A percentile compares a stretch with the other conserved stretches of the same genome.
phyloP scores from a whole-genome alignment of 2,797 vertebrate genomes.

The Oreochromis grahami region DNA sequence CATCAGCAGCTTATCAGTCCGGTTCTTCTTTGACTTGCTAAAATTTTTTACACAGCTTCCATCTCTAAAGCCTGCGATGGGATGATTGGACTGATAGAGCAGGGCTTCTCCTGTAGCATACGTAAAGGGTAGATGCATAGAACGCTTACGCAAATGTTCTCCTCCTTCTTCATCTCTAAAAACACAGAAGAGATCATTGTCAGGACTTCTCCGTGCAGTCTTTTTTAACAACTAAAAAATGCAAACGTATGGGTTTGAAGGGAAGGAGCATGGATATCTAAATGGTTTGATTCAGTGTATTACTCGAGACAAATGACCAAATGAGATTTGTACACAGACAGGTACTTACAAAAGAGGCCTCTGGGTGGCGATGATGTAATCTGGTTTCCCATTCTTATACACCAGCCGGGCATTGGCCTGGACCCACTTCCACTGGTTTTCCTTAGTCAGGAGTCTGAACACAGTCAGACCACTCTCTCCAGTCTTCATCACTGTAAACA shows the following conservation, averaged over 20 bases:
- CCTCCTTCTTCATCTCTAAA: constrained; percentile 83
- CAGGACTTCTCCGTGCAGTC: not conserved
- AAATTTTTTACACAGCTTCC: constrained; percentile 58
- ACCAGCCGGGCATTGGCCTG: constrained; percentile 81
- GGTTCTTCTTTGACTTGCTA: constrained; percentile 68
- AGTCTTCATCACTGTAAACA: constrained; percentile 77
- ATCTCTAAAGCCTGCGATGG: constrained; percentile 63
- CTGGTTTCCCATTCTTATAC: constrained; percentile 78
- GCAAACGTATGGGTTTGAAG: fast-evolving
- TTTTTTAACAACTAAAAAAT: not conserved
- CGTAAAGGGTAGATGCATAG: constrained; percentile 81
- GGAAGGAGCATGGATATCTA: not conserved
- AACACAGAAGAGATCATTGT: not conserved
- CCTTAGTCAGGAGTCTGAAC: constrained; percentile 85
- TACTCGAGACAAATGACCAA: not conserved
- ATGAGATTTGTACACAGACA: not conserved
- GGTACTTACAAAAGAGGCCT: constrained; percentile 77
- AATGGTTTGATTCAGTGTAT: not conserved
- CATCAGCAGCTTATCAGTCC: constrained; percentile 50
- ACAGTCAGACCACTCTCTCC: constrained; percentile 81
- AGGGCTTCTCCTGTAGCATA: constrained; percentile 82
- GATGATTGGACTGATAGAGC: constrained; percentile 78
- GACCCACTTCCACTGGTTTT: constrained; percentile 82
- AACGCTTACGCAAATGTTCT: constrained; percentile 79
- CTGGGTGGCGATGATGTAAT: constrained; percentile 83